phyloP scores from a whole-genome alignment of 2,797 vertebrate species.

The Centropyge bicolor region DNA sequence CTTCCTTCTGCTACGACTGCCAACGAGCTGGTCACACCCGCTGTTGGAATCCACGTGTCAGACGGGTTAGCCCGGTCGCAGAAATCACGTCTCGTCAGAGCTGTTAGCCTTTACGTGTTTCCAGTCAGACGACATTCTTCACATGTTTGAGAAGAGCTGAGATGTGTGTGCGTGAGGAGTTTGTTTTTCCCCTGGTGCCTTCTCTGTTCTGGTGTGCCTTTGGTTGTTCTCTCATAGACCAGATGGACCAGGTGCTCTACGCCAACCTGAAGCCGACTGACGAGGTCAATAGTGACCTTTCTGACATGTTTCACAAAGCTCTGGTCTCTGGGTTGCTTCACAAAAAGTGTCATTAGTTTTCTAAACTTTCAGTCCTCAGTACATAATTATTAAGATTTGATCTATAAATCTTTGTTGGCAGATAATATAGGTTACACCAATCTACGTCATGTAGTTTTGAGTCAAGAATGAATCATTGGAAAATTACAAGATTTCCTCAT shows the following conservation, averaged over 20 bases:
- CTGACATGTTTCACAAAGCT: conserved; percentile 25
- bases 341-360: conserved; percentile 5
- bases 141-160: conserved; percentile 41
- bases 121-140: conserved; percentile 69
- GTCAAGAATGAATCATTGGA: conserved; percentile 12
- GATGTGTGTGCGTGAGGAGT: conserved; percentile 30
- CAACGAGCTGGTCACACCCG: conserved; percentile 32
- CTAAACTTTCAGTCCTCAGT: background rate
- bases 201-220: conserved; percentile 72
- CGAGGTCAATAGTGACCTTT: conserved; percentile 27
- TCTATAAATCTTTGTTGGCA: background rate
- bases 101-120: conserved; percentile 27
- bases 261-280: conserved; percentile 27
- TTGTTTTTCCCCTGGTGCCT: conserved; percentile 64
- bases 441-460: background rate
- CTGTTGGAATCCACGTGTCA: conserved; percentile 37
- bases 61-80: conserved; percentile 35
- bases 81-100: conserved; percentile 37
- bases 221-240: conserved; percentile 55
- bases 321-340: background rate
- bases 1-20: conserved; percentile 1
- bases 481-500: conserved; percentile 22
- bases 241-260: conserved; percentile 50
- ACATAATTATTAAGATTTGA: background rate
- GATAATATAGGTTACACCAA: background rate